Evolutionary conservation across 2,797 vertebrate genomes (phyloP).

Genomic region (Adrianichthys oophorus): DNA sequence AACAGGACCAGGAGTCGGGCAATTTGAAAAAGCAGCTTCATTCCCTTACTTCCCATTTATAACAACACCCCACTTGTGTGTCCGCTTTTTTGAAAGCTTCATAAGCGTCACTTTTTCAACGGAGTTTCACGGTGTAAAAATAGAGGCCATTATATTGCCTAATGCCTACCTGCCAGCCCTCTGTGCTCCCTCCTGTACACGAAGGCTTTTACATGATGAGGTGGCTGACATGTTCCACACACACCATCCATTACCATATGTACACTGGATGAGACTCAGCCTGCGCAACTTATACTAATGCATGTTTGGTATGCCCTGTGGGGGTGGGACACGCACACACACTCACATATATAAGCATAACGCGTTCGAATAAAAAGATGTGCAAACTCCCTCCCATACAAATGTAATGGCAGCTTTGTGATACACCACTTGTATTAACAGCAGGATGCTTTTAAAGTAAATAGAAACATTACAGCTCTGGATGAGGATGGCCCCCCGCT

Average conservation of each 20-base stretch:
- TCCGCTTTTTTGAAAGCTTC: constrained; percentile 72
- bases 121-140: constrained; percentile 71
- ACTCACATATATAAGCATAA: constrained; percentile 20
- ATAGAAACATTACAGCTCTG: constrained; percentile 72
- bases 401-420: constrained; percentile 68
- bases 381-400: constrained; percentile 62
- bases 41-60: constrained; percentile 65
- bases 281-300: constrained; percentile 80
- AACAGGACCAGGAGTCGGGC: constrained; percentile 59
- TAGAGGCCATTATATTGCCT: constrained; percentile 77
- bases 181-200: constrained; percentile 69
- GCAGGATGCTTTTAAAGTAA: constrained; percentile 78
- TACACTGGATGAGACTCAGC: constrained; percentile 73
- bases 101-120: constrained; percentile 75
- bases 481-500: constrained; percentile 25
- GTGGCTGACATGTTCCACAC: constrained; percentile 79
- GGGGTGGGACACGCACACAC: constrained; percentile 52
- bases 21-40: constrained; percentile 65
- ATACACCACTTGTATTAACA: constrained; percentile 72
- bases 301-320: constrained; percentile 78
- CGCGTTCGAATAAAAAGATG: constrained; percentile 55
- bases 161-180: constrained; percentile 75
- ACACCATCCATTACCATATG: constrained; percentile 82
- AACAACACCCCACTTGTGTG: constrained; percentile 38
- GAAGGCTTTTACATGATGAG: constrained; percentile 83